phyloP scores from a whole-genome alignment of 2,888 invertebrate genomes.

The Elysia crispata region DNA sequence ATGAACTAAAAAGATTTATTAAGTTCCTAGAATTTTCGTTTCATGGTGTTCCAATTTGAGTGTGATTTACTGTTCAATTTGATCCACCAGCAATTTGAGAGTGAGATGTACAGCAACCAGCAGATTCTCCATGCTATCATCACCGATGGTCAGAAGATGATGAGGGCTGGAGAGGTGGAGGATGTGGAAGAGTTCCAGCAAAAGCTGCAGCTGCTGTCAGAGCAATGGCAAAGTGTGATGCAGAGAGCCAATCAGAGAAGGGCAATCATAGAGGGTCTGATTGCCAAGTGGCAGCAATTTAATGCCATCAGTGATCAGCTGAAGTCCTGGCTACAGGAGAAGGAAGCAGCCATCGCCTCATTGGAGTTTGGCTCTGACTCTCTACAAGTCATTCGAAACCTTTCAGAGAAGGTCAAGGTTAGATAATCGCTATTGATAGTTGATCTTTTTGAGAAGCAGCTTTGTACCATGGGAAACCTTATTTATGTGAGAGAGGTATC shows the following conservation, averaged over 20 bases:
- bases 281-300: constrained; percentile 71
- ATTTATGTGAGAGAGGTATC: constrained; percentile 2
- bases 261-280: constrained; percentile 68
- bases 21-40: too few relatives aligned
- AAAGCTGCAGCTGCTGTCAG: constrained; percentile 71
- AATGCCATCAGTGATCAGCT: constrained; percentile 66
- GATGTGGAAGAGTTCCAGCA: constrained; percentile 71
- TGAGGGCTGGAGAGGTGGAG: constrained; percentile 67
- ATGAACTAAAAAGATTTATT: too few relatives aligned
- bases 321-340: constrained; percentile 66
- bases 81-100: constrained; percentile 73
- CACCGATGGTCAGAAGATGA: constrained; percentile 73
- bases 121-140: constrained; percentile 74
- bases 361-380: constrained; percentile 67
- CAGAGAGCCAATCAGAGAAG: constrained; percentile 71
- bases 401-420: constrained; percentile 69
- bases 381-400: constrained; percentile 66
- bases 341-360: constrained; percentile 64
- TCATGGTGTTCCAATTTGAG: too few relatives aligned
- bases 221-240: constrained; percentile 75
- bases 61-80: too few relatives aligned
- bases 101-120: constrained; percentile 72
- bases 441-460: too few relatives aligned
- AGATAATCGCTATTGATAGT: neutral
- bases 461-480: neutral